A percentile compares a stretch with the other conserved stretches of the same genome.
These are phyloP conservation scores for Ginglymostoma cirratum DNA, from an alignment of 2,113 vertebrate species.

Conservation along the genomic window DNA sequence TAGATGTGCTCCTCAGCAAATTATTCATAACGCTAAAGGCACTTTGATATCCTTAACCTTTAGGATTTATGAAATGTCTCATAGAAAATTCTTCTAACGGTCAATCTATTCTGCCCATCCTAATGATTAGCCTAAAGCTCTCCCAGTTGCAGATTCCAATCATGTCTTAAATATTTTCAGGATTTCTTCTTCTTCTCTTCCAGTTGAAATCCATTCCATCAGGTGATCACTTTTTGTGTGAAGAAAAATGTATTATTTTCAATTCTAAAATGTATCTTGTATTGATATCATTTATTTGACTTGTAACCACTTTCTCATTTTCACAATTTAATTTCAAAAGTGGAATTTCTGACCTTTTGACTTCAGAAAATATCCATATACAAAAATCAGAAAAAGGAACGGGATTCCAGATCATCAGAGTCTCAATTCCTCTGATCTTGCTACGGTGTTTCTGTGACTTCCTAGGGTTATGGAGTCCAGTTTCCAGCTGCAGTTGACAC, in stretches of 20 bases:
- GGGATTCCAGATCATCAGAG: neutral
- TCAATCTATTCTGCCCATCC: neutral
- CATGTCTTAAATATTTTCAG: neutral
- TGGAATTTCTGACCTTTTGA: neutral
- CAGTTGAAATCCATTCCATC: neutral
- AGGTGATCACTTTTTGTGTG: neutral
- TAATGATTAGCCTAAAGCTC: neutral
- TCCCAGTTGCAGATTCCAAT: neutral
- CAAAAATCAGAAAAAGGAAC: neutral
- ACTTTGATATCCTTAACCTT: neutral
- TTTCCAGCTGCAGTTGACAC: neutral
- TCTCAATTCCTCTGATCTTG: neutral
- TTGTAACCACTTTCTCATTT: neutral
- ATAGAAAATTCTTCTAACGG: neutral
- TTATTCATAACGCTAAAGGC: neutral
- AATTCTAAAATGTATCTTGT: neutral
- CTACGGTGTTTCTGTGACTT: neutral
- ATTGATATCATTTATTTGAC: neutral
- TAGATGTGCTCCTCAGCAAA: neutral
- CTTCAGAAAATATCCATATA: neutral
- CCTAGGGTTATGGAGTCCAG: neutral
- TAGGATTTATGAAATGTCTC: neutral
- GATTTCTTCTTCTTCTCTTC: neutral
- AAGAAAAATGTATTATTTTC: neutral
- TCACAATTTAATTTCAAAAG: neutral